Evolutionary conservation across 2,113 vertebrate genomes (phyloP).

Genomic region (Protobothrops flavoviridis): DNA sequence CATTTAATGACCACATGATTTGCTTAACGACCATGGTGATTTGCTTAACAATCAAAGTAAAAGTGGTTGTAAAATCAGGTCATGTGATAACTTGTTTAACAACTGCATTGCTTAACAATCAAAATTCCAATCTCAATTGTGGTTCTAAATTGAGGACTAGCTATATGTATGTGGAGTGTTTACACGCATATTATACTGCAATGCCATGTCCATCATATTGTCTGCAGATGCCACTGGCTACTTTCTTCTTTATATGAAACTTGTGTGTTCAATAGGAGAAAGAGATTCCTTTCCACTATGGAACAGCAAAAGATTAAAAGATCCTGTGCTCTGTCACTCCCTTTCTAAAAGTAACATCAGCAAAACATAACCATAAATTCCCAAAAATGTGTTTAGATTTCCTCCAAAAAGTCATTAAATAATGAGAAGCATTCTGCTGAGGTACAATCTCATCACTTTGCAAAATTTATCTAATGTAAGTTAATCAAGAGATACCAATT

Average conservation of each 20-base stretch:
- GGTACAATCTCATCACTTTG: not conserved
- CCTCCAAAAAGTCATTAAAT: not conserved
- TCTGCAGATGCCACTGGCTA: not conserved
- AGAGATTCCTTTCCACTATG: not conserved
- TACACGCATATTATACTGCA: not conserved
- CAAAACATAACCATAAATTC: not conserved
- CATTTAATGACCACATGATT: not conserved
- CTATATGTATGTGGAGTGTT: not conserved
- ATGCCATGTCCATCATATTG: not conserved
- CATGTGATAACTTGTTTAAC: not conserved
- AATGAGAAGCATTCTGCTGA: not conserved
- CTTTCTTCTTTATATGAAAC: slow-evolving; percentile 4
- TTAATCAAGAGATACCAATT: not conserved
- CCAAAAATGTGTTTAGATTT: not conserved
- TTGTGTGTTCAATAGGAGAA: not conserved
- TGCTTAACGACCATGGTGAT: not conserved
- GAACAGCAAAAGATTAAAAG: not conserved
- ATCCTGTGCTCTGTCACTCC: not conserved
- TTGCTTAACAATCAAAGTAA: not conserved
- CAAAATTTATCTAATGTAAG: not conserved
- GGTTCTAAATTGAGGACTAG: not conserved
- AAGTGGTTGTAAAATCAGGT: not conserved
- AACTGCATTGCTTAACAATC: not conserved
- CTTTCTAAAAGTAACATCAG: not conserved
- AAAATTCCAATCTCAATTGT: not conserved